Evolutionary conservation across 2,797 vertebrate species (phyloP).

Genomic region (Falco cherrug): DNA sequence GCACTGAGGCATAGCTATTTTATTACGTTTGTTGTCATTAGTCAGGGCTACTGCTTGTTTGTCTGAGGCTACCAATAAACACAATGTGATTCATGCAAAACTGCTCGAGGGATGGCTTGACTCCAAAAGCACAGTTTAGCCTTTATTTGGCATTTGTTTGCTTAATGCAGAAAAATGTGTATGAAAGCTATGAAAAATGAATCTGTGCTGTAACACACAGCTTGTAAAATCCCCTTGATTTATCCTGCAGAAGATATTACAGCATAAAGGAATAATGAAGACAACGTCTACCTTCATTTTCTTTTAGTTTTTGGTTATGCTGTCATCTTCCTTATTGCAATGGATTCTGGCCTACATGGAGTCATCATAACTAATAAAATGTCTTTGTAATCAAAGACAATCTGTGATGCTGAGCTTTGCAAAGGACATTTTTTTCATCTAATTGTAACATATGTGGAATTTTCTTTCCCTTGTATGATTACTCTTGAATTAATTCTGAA

Average conservation of each 20-base stretch:
- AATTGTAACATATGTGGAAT: background rate
- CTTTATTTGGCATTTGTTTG: constrained; percentile 56
- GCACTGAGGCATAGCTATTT: constrained; percentile 2
- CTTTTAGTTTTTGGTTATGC: constrained; percentile 20
- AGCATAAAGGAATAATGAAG: constrained; percentile 40
- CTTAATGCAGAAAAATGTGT: constrained; percentile 61
- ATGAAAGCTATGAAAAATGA: constrained; percentile 58
- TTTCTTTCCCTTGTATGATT: constrained; percentile 1
- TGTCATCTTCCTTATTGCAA: constrained; percentile 21
- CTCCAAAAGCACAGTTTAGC: constrained; percentile 48
- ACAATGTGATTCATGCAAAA: constrained; percentile 16
- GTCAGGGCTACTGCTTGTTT: constrained; percentile 54
- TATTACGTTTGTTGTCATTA: background rate
- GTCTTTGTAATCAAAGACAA: constrained; percentile 12
- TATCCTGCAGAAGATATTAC: constrained; percentile 34
- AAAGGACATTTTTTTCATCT: background rate
- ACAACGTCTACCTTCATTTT: constrained; percentile 38
- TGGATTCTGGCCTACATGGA: background rate
- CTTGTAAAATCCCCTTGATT: constrained; percentile 56
- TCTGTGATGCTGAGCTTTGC: background rate
- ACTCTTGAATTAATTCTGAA: background rate
- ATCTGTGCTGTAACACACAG: constrained; percentile 36
- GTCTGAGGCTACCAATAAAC: constrained; percentile 45
- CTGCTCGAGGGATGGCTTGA: constrained; percentile 12
- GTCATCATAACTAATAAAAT: constrained; percentile 14